Percentiles rank a stretch among this genome's conserved stretches.
Conservation (phyloP, 2,888 invertebrate genomes). For the Gymnoscelis rufifasciata region DNA sequence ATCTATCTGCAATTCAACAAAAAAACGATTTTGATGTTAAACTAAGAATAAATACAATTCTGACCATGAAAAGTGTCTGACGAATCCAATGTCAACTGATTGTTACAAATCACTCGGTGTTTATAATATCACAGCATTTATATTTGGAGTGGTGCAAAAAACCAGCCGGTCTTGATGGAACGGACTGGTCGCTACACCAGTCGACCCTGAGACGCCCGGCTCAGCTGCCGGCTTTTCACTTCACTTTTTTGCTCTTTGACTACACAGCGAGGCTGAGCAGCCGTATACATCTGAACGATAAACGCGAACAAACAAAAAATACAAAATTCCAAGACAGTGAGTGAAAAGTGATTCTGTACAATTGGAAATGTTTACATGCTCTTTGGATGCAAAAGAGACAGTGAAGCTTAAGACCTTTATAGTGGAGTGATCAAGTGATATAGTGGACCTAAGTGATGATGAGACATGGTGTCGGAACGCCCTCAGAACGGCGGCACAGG, state of each 20-base stretch:
- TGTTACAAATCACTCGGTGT: constrained; percentile 43
- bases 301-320: constrained; percentile 6
- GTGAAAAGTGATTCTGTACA: constrained; percentile 25
- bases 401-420: constrained; percentile 28
- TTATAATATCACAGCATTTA: constrained; percentile 47
- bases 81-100: constrained; percentile 45
- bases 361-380: constrained; percentile 28
- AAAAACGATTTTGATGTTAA: constrained; percentile 19
- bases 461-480: constrained; percentile 73
- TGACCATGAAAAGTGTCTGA: constrained; percentile 35
- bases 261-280: constrained; percentile 39
- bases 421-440: constrained; percentile 37
- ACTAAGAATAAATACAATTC: constrained; percentile 15
- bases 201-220: constrained; percentile 68
- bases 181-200: constrained; percentile 54
- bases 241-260: constrained; percentile 39
- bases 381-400: constrained; percentile 31
- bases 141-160: constrained; percentile 62
- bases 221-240: constrained; percentile 54
- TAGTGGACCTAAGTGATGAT: constrained; percentile 60
- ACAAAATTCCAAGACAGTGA: too few species aligned
- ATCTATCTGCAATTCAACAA: constrained; percentile 13
- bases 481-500: constrained; percentile 64
- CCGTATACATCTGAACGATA: constrained; percentile 31
- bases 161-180: constrained; percentile 49